Percentiles rank a stretch among this genome's conserved stretches.
Conservation (phyloP, 2,113 vertebrate genomes). For the Toxotes chatareus region DNA sequence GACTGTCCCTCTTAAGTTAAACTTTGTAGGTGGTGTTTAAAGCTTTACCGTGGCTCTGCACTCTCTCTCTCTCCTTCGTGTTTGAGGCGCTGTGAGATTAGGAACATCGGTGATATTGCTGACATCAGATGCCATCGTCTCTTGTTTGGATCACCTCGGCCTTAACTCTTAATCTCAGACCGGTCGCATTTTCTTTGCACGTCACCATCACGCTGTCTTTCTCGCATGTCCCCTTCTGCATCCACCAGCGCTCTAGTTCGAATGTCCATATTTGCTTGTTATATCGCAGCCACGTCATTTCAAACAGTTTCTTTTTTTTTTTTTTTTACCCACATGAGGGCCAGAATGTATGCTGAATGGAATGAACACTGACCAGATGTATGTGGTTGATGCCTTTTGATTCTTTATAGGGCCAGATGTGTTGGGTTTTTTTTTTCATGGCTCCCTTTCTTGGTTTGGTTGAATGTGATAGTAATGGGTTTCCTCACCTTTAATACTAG, state of each 20-base stretch:
- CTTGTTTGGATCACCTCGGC: constrained; percentile 86
- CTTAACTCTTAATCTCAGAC: constrained; percentile 83
- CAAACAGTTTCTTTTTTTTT: constrained; percentile 63
- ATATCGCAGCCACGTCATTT: constrained; percentile 40
- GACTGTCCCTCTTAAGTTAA: constrained; percentile 8
- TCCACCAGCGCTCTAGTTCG: constrained; percentile 14
- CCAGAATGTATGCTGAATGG: constrained; percentile 90
- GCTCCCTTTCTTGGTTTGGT: constrained; percentile 74
- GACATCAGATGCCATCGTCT: constrained; percentile 58
- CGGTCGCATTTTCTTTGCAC: constrained; percentile 74
- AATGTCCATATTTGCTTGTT: constrained; percentile 51
- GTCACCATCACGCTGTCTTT: constrained; percentile 26
- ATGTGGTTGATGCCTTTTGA: constrained; percentile 89
- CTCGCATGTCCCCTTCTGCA: neutral
- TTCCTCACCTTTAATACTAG: constrained; percentile 88
- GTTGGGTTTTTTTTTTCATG: constrained; percentile 61
- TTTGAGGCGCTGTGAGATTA: constrained; percentile 69
- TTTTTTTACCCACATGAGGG: constrained; percentile 80
- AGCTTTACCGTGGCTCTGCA: constrained; percentile 64
- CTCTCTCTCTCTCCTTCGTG: constrained; percentile 17
- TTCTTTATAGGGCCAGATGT: constrained; percentile 85
- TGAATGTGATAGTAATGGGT: constrained; percentile 57
- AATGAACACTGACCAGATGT: constrained; percentile 84
- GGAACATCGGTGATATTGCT: constrained; percentile 70
- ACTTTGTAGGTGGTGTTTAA: constrained; percentile 23